Conservation (phyloP, 2,888 invertebrate species). For the Tetrapedia diversipes region DNA sequence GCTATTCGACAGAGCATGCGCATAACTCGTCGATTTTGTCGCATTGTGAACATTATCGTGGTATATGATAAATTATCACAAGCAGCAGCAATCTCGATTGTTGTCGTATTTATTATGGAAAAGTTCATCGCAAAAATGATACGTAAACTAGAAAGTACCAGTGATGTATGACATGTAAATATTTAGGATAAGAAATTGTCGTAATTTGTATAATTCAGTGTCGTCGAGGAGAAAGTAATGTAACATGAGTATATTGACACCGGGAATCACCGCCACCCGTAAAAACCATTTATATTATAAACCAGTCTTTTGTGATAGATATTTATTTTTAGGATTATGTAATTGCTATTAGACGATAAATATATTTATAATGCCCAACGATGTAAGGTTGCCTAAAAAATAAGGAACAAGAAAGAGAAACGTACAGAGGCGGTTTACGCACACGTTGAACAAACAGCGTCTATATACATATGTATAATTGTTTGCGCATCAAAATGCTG, state of each 20-base stretch:
- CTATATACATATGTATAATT: slow-evolving; percentile 12
- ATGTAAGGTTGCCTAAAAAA: slow-evolving; percentile 28
- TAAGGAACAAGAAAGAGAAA: slow-evolving; percentile 31
- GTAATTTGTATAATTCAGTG: slow-evolving; percentile 38
- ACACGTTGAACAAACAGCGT: too few species aligned
- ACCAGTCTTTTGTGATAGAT: slow-evolving; percentile 81
- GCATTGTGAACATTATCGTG: slow-evolving; percentile 11
- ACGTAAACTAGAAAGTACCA: slow-evolving; percentile 39
- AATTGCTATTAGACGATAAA: slow-evolving; percentile 68
- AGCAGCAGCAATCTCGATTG: slow-evolving; percentile 27
- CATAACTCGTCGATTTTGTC: slow-evolving; percentile 10
- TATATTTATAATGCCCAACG: slow-evolving; percentile 69
- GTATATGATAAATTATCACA: slow-evolving; percentile 25
- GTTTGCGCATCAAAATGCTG: slow-evolving; percentile 62
- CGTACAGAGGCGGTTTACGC: slow-evolving; percentile 17
- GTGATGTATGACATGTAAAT: slow-evolving; percentile 59
- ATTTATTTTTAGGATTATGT: slow-evolving; percentile 80
- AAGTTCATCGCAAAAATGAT: slow-evolving; percentile 13
- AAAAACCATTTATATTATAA: slow-evolving; percentile 67
- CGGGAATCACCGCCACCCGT: slow-evolving; percentile 40
- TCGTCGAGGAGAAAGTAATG: slow-evolving; percentile 12
- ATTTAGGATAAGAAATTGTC: slow-evolving; percentile 44
- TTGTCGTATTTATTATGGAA: slow-evolving; percentile 55
- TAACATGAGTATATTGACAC: slow-evolving; percentile 22
- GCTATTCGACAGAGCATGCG: slow-evolving; percentile 29